Conservation (phyloP, 2,797 vertebrate genomes). For the Paramormyrops hopkinsi region DNA sequence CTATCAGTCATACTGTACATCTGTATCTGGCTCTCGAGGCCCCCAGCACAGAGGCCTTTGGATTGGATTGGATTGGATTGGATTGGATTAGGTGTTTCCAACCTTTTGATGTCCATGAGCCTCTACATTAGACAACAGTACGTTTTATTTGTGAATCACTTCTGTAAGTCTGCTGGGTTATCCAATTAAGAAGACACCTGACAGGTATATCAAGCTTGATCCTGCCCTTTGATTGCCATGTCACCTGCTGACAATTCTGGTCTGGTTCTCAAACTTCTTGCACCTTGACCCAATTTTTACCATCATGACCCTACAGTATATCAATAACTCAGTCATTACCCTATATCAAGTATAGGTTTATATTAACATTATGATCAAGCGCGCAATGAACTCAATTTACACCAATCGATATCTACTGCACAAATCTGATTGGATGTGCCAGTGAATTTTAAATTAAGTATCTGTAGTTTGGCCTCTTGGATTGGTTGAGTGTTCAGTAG, state of each 20-base stretch:
- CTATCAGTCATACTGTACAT: neutral
- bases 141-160: neutral
- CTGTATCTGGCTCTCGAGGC: neutral
- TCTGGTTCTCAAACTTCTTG: neutral
- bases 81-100: neutral
- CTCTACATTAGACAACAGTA: neutral
- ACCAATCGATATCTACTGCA: neutral
- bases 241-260: neutral
- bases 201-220: neutral
- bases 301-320: neutral
- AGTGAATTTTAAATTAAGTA: neutral
- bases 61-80: neutral
- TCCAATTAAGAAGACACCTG: neutral
- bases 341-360: neutral
- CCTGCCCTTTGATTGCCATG: neutral
- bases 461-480: neutral
- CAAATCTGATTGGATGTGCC: neutral
- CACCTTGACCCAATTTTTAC: neutral
- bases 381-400: neutral
- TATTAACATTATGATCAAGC: neutral
- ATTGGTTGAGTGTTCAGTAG: neutral
- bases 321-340: neutral
- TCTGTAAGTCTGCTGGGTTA: neutral
- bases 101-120: neutral
- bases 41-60: neutral